Percentiles rank a stretch among this genome's conserved stretches.
These are phyloP conservation scores for Falco rusticolus DNA, from an alignment of 2,797 vertebrate species.

Conservation along the genomic window DNA sequence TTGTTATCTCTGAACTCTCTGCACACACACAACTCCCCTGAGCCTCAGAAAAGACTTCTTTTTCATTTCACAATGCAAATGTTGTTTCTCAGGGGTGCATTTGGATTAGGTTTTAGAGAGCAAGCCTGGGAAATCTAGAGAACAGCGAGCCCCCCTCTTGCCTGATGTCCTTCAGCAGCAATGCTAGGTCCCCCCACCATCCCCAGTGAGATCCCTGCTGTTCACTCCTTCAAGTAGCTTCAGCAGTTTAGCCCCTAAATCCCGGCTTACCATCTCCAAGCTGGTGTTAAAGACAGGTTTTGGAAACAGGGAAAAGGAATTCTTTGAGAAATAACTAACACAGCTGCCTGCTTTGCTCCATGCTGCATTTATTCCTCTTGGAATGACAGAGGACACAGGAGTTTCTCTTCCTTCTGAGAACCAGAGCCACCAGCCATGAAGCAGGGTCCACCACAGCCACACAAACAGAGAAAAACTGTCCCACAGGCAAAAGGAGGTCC, in stretches of 20 bases:
- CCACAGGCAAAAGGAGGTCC: background rate
- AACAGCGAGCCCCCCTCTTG: background rate
- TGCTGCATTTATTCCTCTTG: background rate
- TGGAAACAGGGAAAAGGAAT: background rate
- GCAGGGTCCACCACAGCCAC: background rate
- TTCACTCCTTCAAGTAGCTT: background rate
- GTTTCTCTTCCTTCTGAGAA: background rate
- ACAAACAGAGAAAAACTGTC: background rate
- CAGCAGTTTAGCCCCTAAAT: background rate
- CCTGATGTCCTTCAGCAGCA: background rate
- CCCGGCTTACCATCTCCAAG: background rate
- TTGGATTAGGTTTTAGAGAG: background rate
- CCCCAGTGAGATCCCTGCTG: background rate
- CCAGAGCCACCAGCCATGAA: background rate
- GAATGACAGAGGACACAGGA: background rate
- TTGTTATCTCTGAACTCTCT: background rate
- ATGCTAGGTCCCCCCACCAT: fast-evolving
- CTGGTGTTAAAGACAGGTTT: background rate
- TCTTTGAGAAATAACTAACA: background rate
- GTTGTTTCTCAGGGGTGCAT: background rate
- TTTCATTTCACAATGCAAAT: background rate
- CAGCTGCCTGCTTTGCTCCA: fast-evolving
- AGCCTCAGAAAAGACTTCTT: background rate
- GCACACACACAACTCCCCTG: background rate
- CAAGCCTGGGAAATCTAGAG: background rate